A percentile compares a stretch with the other conserved stretches of the same genome.
phyloP scores from a whole-genome alignment of 2,113 vertebrate species.

The Pipra filicauda region DNA sequence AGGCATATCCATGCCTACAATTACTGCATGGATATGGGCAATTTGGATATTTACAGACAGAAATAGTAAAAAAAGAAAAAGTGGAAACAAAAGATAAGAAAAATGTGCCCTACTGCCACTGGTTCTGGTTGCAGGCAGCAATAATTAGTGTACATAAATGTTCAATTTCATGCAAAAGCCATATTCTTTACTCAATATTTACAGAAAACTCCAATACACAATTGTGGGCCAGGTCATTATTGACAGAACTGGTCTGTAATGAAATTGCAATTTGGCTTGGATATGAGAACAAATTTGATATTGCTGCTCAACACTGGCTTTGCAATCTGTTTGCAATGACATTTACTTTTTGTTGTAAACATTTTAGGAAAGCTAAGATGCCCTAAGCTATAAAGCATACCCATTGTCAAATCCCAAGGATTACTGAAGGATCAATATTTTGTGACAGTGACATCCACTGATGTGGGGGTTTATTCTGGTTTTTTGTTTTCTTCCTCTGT shows the following conservation, averaged over 20 bases:
- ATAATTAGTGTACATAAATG: not conserved
- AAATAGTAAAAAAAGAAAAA: not conserved
- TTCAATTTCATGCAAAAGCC: not conserved
- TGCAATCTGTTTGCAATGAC: not conserved
- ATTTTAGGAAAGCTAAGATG: slow-evolving; percentile 20
- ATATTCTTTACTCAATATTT: not conserved
- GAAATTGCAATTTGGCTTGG: slow-evolving; percentile 23
- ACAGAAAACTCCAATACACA: not conserved
- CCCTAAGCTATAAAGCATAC: not conserved
- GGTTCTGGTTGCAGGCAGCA: not conserved
- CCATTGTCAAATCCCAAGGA: not conserved
- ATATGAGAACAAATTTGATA: not conserved
- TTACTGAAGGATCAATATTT: slow-evolving; percentile 5
- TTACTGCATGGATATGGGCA: not conserved
- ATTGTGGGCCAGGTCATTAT: not conserved
- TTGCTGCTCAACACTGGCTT: not conserved
- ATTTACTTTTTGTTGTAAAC: slow-evolving; percentile 22
- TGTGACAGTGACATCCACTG: not conserved
- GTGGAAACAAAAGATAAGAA: not conserved
- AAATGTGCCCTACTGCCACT: not conserved
- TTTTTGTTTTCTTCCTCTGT: not conserved
- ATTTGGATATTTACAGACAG: not conserved
- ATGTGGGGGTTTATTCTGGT: not conserved
- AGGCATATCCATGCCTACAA: too few relatives aligned
- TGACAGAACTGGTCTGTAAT: not conserved